Evolutionary conservation across 1,140 invertebrate genomes (phyloP), one percentile per base, ranked within the genome.

Genomic region (Drosophila chauvacae): DNA sequence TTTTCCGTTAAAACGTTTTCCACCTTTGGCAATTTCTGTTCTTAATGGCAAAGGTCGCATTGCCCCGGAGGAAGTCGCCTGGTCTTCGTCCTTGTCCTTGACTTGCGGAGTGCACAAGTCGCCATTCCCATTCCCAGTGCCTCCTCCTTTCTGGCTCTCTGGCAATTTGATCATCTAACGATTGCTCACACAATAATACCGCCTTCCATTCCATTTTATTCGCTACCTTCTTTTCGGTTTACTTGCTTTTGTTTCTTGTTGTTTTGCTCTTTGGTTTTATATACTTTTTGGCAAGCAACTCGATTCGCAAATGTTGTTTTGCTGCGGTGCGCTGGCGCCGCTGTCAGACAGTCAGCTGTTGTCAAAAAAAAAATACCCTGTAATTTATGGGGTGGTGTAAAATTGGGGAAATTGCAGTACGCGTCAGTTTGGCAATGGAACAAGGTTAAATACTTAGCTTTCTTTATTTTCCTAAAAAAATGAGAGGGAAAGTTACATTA

Each of bases 41-140:
- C 44, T 41, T 77, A 79, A 79, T 78, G 75, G 42, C 76, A 79
- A 79, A 79, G 76, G 77, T 79, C 76, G 68, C 48, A 11, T 16
- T 35, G 16, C 20, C 72, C 50, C 20, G 26, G 48, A 62, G 57
- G 65, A 55, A 70, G 45, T 77, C 16, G 74, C 16, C 37, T 18
- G 48, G n/a, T 37, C 50, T 70, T 77, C 62, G 63, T 58, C 65
- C 75, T 77, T 78, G 75, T 71, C 76, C 76, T 78, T 78, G 75
- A 78, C 69, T 45, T 53, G 41, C 39, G 74, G 76, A 70, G 41
- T 77, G 75, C 76, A 51, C 47, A 57, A 76, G 18, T 53, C 51
- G 30, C 18, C 50, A 55, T 59, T 39, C 64, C n/a, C 51, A 48
- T 13, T 39, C 35, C 48, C 41, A 64, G 33, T 50, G 33, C 28